These are phyloP conservation scores for Seriola aureovittata DNA, from an alignment of 2,113 vertebrate genomes.

Conservation along the genomic window DNA sequence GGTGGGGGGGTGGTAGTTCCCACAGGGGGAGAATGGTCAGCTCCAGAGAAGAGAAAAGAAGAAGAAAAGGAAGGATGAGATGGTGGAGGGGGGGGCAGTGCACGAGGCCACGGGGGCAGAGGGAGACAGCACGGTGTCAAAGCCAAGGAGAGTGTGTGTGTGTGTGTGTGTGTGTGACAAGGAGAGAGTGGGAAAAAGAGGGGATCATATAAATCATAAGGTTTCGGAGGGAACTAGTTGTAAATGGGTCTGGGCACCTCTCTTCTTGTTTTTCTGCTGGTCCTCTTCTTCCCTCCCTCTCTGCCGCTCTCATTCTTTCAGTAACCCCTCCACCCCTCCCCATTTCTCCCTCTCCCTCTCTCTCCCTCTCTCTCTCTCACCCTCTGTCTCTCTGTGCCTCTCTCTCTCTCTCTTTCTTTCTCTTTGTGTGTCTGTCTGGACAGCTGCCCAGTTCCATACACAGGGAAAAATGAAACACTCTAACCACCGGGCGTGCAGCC, in stretches of 20 bases:
- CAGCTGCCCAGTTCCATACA: conserved; percentile 98
- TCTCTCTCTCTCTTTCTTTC: conserved; percentile 63
- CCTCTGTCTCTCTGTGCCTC: conserved; percentile 25
- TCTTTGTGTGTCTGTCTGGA: conserved; percentile 90
- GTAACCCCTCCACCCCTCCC: conserved; percentile 42
- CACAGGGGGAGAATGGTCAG: conserved; percentile 88
- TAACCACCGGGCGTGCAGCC: conserved; percentile 86
- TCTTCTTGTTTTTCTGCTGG: conserved; percentile 75
- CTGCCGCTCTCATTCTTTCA: conserved; percentile 71
- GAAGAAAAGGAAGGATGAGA: conserved; percentile 72
- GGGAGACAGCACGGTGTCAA: conserved; percentile 77
- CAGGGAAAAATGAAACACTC: conserved; percentile 87
- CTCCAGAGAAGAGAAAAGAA: conserved; percentile 82
- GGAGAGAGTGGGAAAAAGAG: conserved; percentile 67
- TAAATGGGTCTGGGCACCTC: conserved; percentile 78
- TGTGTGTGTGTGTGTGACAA: conserved; percentile 63
- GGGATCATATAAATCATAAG: conserved; percentile 84
- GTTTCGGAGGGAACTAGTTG: conserved; percentile 84
- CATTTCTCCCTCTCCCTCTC: conserved; percentile 29
- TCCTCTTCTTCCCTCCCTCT: conserved; percentile 63
- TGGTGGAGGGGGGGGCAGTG: conserved; percentile 46
- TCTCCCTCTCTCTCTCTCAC: conserved; percentile 28
- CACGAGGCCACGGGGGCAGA: conserved; percentile 76
- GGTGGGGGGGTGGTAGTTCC: conserved; percentile 78
- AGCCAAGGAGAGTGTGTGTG: conserved; percentile 75